phyloP scores from a whole-genome alignment of 2,113 vertebrate genomes.

The Tinamus guttatus region DNA sequence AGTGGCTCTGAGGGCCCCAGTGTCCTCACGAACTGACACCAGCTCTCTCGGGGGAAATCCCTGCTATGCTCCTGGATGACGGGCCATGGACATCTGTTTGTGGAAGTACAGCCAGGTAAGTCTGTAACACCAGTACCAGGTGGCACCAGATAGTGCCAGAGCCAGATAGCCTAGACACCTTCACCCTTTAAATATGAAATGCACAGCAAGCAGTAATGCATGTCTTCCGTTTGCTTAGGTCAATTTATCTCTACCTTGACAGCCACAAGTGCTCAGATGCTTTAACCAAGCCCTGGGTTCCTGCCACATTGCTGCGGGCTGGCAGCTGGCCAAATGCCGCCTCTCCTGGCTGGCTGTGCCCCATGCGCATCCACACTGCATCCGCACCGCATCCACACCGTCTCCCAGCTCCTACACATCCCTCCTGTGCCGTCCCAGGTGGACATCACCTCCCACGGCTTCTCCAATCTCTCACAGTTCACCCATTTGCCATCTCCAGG shows the following conservation, averaged over 20 bases:
- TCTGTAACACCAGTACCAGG: too few species aligned
- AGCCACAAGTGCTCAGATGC: not conserved
- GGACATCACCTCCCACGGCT: fast-evolving
- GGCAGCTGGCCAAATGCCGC: fast-evolving
- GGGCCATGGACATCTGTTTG: too few species aligned
- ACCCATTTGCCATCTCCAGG: not conserved
- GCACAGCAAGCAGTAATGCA: not conserved
- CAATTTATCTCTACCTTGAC: not conserved
- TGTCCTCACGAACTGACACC: too few species aligned
- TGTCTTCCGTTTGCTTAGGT: not conserved
- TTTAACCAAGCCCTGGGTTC: not conserved
- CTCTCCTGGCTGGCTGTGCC: not conserved
- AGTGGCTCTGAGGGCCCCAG: too few species aligned
- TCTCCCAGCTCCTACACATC: fast-evolving
- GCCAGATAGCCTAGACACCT: too few species aligned
- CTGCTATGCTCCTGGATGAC: too few species aligned
- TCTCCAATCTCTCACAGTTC: not conserved
- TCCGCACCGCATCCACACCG: not conserved
- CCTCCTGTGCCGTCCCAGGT: fast-evolving
- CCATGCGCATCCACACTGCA: too few species aligned
- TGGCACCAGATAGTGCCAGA: too few species aligned
- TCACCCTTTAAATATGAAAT: too few species aligned
- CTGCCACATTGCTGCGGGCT: fast-evolving
- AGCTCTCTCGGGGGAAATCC: too few species aligned
- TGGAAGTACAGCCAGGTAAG: too few species aligned